phyloP scores from a whole-genome alignment of 2,888 invertebrate genomes.

The Rambutsinella grinnellia region DNA sequence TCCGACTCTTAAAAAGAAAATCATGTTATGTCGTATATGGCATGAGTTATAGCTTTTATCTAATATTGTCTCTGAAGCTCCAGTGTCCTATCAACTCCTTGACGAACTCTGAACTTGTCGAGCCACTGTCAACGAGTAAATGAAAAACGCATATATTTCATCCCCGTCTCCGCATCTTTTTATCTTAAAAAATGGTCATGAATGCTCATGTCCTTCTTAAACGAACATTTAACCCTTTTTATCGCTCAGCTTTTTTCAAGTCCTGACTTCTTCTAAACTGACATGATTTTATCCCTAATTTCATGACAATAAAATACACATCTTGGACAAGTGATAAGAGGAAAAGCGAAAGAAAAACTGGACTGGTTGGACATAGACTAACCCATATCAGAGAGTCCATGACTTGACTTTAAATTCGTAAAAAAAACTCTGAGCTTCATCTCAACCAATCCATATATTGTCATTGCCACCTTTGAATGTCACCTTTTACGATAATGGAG shows the following conservation, averaged over 20 bases:
- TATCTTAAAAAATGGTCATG: slow-evolving; percentile 29
- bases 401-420: no score
- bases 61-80: slow-evolving; percentile 18
- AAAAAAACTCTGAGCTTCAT: background rate
- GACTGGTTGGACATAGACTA: no score
- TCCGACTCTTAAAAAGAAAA: slow-evolving; percentile 38
- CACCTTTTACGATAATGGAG: slow-evolving; percentile 31
- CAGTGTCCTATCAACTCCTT: slow-evolving; percentile 31
- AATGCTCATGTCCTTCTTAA: slow-evolving; percentile 41
- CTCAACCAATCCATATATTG: slow-evolving; percentile 6
- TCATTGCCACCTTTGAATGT: slow-evolving; percentile 51
- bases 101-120: slow-evolving; percentile 32
- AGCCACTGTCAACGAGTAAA: slow-evolving; percentile 29
- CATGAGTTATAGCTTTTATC: slow-evolving; percentile 54
- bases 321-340: slow-evolving; percentile 3
- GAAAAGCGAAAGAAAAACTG: background rate
- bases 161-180: background rate
- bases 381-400: background rate
- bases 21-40: slow-evolving; percentile 38
- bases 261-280: background rate
- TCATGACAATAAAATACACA: slow-evolving; percentile 26
- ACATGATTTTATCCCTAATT: slow-evolving; percentile 26
- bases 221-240: slow-evolving; percentile 47
- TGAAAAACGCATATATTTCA: slow-evolving; percentile 6
- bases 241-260: slow-evolving; percentile 36